These are phyloP conservation scores for Parapsyche elsis DNA, from an alignment of 1,140 invertebrate species.

Conservation along the genomic window DNA sequence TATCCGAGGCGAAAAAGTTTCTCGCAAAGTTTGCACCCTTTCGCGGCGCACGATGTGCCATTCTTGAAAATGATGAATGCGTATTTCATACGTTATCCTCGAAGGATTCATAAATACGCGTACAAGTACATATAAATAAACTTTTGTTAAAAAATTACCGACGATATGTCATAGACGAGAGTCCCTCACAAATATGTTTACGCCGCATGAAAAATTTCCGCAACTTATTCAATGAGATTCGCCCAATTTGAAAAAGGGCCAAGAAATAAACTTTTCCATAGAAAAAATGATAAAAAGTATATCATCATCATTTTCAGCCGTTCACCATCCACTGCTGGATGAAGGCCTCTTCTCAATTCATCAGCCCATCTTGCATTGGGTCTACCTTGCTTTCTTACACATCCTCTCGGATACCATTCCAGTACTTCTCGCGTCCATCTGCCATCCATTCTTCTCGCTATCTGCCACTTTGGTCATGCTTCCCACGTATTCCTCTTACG, in stretches of 20 bases:
- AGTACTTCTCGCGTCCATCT: too few relatives aligned
- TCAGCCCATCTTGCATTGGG: too few relatives aligned
- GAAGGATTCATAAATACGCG: slow-evolving; percentile 56
- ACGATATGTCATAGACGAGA: slow-evolving; percentile 2
- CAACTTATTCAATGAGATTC: neutral
- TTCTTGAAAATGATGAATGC: slow-evolving; percentile 53
- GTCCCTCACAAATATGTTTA: slow-evolving; percentile 1
- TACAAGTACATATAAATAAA: neutral
- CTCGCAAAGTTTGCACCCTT: slow-evolving; percentile 41
- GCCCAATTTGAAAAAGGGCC: neutral
- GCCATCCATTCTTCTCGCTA: too few relatives aligned
- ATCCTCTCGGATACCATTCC: too few relatives aligned
- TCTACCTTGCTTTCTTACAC: too few relatives aligned
- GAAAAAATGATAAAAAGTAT: neutral
- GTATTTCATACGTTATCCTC: slow-evolving; percentile 55
- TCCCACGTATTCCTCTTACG: too few relatives aligned
- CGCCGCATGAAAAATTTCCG: neutral
- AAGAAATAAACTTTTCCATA: neutral
- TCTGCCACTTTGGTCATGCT: too few relatives aligned
- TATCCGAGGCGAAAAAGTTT: slow-evolving; percentile 49
- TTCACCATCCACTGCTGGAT: too few relatives aligned
- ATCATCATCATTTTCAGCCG: too few relatives aligned
- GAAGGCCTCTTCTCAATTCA: too few relatives aligned
- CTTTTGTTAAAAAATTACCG: neutral
- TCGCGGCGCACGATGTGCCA: slow-evolving; percentile 1